Conservation (phyloP, 1,140 invertebrate species). For the Lerema accius region DNA sequence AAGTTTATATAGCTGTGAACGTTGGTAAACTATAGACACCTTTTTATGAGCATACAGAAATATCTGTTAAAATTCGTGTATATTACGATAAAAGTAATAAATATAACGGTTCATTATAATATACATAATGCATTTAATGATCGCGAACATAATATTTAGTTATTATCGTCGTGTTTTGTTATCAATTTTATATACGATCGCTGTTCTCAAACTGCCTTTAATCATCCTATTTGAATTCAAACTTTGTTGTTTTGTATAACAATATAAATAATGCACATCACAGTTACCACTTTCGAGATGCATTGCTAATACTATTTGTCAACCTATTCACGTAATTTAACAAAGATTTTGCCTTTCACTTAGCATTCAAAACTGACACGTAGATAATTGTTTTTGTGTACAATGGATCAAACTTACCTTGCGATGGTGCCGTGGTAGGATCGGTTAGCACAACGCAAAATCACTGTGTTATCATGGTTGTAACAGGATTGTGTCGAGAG, state of each 20-base stretch:
- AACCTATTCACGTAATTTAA: conserved; percentile 62
- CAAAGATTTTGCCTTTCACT: conserved; percentile 80
- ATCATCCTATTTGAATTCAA: neutral
- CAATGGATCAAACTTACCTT: conserved; percentile 64
- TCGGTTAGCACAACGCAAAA: conserved; percentile 46
- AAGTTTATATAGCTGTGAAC: too few species aligned
- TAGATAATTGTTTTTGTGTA: conserved; percentile 66
- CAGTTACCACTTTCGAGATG: conserved; percentile 33
- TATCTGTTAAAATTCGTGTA: too few species aligned
- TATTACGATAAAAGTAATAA: too few species aligned
- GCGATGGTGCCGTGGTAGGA: conserved; percentile 48
- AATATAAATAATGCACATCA: conserved; percentile 7
- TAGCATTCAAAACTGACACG: conserved; percentile 75
- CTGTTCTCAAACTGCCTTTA: neutral
- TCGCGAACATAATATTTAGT: too few species aligned
- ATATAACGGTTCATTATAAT: too few species aligned
- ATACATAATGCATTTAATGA: too few species aligned
- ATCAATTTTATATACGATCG: neutral
- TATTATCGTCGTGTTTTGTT: neutral
- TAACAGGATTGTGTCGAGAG: conserved; percentile 45
- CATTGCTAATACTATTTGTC: conserved; percentile 31
- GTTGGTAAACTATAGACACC: too few species aligned
- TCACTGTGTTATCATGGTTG: conserved; percentile 69
- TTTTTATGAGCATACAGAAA: too few species aligned
- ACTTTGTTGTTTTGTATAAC: neutral